Percentiles rank a stretch among this genome's conserved stretches.
These are phyloP conservation scores for Temnothorax longispinosus DNA, from an alignment of 1,140 invertebrate species.

Conservation along the genomic window DNA sequence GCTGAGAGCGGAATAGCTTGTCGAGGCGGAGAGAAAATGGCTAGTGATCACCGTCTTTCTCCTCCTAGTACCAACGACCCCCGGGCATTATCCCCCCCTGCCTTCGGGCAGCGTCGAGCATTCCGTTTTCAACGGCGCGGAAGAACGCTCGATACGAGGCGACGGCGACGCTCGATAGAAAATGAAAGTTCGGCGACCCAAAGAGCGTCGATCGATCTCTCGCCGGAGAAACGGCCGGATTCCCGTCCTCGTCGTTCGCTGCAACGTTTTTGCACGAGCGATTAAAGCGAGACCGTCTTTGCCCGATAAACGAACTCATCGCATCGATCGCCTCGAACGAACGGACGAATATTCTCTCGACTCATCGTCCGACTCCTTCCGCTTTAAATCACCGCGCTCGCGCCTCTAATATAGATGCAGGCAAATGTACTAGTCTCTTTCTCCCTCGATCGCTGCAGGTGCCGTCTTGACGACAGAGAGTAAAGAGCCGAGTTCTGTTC, in stretches of 20 bases:
- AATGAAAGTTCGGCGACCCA: slow-evolving; percentile 61
- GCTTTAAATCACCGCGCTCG: slow-evolving; percentile 13
- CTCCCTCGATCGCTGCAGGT: neutral
- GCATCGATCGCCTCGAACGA: neutral
- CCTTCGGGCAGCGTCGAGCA: slow-evolving; percentile 1
- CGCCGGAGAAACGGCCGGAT: neutral
- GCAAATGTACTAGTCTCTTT: neutral
- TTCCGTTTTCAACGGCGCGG: slow-evolving; percentile 23
- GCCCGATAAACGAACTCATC: slow-evolving; percentile 12
- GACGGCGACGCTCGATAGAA: slow-evolving; percentile 40
- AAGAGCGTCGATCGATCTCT: slow-evolving; percentile 56
- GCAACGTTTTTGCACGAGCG: slow-evolving; percentile 9
- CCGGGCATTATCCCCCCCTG: slow-evolving; percentile 48
- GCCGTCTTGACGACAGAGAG: neutral
- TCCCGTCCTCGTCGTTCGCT: neutral
- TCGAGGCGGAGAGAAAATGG: slow-evolving; percentile 55
- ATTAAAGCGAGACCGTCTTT: slow-evolving; percentile 31
- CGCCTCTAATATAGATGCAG: neutral
- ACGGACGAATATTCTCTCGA: slow-evolving; percentile 2
- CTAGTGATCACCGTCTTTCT: slow-evolving; percentile 61
- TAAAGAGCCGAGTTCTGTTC: slow-evolving; percentile 26
- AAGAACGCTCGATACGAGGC: slow-evolving; percentile 23
- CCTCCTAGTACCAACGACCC: slow-evolving; percentile 56
- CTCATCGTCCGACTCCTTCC: slow-evolving; percentile 26
- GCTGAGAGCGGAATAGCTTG: slow-evolving; percentile 55